Evolutionary conservation across 23 tunicate species (phyloP).

Genomic region (Trididemnum miniatum): DNA sequence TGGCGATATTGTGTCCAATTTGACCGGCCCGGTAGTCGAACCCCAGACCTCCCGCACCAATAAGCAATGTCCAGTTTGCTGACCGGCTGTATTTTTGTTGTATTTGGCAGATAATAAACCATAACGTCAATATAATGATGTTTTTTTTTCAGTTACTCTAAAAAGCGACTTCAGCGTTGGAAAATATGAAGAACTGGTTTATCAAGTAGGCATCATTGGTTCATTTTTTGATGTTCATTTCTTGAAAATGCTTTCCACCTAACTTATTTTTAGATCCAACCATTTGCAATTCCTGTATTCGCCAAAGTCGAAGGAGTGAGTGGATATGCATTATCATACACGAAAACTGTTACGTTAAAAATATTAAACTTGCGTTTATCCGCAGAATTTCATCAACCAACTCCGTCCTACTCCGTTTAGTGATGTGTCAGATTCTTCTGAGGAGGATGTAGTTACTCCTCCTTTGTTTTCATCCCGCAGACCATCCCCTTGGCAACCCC

Average conservation of each 20-base stretch:
- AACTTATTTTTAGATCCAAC: conserved; percentile 45
- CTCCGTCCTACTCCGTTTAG: conserved; percentile 57
- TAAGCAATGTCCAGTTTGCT: no score
- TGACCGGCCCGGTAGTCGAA: no score
- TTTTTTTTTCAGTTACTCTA: no score
- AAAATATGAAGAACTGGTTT: conserved; percentile 14
- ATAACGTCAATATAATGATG: no score
- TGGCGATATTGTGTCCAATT: no score
- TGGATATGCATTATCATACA: no score
- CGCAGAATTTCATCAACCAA: conserved; percentile 22
- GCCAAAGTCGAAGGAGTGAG: conserved; percentile 66
- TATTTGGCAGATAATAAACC: no score
- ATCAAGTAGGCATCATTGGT: conserved; percentile 12
- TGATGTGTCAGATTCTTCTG: conserved; percentile 77
- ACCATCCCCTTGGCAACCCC: conserved; percentile 39
- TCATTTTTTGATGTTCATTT: no score
- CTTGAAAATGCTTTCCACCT: no score
- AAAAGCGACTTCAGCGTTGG: background rate
- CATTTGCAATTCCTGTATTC: conserved; percentile 67
- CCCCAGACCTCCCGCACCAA: no score
- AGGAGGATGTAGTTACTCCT: conserved; percentile 36
- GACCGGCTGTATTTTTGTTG: no score
- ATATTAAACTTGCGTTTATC: background rate
- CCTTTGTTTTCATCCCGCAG: conserved; percentile 9
- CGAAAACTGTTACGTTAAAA: background rate